Evolutionary conservation across 2,888 invertebrate genomes (phyloP), one percentile per base, ranked within the genome.

Genomic region (Molorchus minor): DNA sequence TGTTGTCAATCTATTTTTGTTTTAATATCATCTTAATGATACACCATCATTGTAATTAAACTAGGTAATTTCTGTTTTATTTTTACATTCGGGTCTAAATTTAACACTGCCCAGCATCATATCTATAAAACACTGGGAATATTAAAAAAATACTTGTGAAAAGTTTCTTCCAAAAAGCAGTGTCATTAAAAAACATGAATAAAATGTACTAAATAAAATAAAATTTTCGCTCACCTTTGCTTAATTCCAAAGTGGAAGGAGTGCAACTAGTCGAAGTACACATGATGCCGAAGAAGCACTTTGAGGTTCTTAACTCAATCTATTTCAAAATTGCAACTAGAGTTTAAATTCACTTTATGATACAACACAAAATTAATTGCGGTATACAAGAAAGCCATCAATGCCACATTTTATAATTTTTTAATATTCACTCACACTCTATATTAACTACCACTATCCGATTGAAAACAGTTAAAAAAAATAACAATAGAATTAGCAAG

Each of bases 221-320:
- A 1, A n/a, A 33, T 33, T 19, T 2, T 12, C 33, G 30, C 52
- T 52, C 55, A 68, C 68, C 68, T 49, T 56, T 63, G 33, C 56
- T 62, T 40, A 67, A 67, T 52, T 67, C 68, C 41, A 63, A 62
- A 51, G 60, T 67, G 0, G 65, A 61, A 3, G 64, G 63, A 1
- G 63, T 55, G 44, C 68, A 68, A 41, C 61, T 61, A n/a, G 53
- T 58, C 17, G 63, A 58, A 3, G 64, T 58, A 56, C 68, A 68
- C 68, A 68, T 68, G 8, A 29, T 58, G 5, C 7, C 7, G 3
- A 33, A 3, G 12, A 33, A n/a, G 5, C 33, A 33, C 33, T 33
- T 3, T 33, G 12, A 33, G n/a, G 5, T 12, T n/a, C 33, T 33
- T 3, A n/a, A 10, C 20, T 36, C 36, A 30, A 19, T 40, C 12